Conservation (phyloP, 2,888 invertebrate species). For the Nasonia oneida region DNA sequence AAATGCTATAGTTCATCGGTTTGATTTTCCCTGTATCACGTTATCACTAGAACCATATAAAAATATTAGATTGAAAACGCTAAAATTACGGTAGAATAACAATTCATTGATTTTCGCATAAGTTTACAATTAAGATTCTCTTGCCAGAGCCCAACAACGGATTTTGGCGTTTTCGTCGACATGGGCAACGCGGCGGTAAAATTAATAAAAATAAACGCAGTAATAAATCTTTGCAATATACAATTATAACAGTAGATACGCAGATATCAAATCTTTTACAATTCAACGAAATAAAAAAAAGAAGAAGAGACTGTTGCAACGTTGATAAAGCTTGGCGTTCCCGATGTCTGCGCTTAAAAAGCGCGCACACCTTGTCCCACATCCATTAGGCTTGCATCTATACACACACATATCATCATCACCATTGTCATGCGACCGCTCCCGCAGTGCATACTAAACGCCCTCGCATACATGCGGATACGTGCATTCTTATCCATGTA, state of each 20-base stretch:
- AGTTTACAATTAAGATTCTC: constrained; percentile 5
- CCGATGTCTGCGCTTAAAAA: constrained; percentile 1
- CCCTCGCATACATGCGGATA: constrained; percentile 30
- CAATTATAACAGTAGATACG: constrained; percentile 28
- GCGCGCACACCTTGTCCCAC: constrained; percentile 16
- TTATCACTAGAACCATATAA: not conserved
- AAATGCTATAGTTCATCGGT: not conserved
- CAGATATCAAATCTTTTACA: constrained; percentile 10
- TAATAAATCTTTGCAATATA: constrained; percentile 50
- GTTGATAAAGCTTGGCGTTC: constrained; percentile 20
- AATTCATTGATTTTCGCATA: not conserved
- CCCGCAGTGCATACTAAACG: constrained; percentile 5
- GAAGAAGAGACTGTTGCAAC: constrained; percentile 14
- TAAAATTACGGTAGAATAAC: not conserved
- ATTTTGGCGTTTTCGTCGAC: not conserved
- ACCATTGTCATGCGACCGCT: constrained; percentile 8
- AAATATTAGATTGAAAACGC: constrained; percentile 21
- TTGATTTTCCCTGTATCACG: constrained; percentile 22
- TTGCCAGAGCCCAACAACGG: not conserved
- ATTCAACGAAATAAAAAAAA: constrained; percentile 19
- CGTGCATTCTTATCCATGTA: constrained; percentile 29
- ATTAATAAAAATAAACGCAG: constrained; percentile 30
- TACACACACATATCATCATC: not conserved
- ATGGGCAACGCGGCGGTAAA: not conserved
- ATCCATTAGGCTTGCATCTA: constrained; percentile 4